phyloP scores from a whole-genome alignment of 2,797 vertebrate species.

The Gymnothorax reevesii region DNA sequence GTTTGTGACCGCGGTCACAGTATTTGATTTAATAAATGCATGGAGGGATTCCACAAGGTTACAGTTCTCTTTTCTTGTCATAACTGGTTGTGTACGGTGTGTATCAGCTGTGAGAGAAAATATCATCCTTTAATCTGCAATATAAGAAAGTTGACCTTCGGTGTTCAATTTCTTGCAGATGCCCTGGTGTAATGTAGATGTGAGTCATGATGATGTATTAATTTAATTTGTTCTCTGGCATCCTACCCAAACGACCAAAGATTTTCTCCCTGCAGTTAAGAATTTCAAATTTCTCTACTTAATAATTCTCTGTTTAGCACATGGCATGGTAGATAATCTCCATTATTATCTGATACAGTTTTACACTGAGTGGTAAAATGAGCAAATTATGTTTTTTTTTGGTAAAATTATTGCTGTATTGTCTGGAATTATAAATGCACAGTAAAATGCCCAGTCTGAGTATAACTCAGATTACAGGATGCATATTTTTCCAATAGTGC shows the following conservation, averaged over 20 bases:
- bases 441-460: not conserved
- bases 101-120: not conserved
- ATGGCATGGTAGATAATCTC: not conserved
- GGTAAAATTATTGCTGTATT: no score
- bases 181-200: not conserved
- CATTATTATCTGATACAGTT: not conserved
- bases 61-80: not conserved
- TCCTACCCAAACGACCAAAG: not conserved
- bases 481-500: not conserved
- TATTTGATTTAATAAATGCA: not conserved
- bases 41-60: constrained; percentile 1
- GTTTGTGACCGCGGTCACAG: not conserved
- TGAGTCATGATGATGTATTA: not conserved
- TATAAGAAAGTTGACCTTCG: not conserved
- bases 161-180: not conserved
- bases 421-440: not conserved
- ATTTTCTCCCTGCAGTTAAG: not conserved
- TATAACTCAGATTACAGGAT: not conserved
- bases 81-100: not conserved
- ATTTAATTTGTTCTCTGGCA: not conserved
- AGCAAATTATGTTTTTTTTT: not conserved
- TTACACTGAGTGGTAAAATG: not conserved
- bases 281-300: not conserved
- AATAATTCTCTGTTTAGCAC: not conserved
- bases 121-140: not conserved